Evolutionary conservation across 2,888 invertebrate genomes (phyloP).

Genomic region (Molanna angustata): DNA sequence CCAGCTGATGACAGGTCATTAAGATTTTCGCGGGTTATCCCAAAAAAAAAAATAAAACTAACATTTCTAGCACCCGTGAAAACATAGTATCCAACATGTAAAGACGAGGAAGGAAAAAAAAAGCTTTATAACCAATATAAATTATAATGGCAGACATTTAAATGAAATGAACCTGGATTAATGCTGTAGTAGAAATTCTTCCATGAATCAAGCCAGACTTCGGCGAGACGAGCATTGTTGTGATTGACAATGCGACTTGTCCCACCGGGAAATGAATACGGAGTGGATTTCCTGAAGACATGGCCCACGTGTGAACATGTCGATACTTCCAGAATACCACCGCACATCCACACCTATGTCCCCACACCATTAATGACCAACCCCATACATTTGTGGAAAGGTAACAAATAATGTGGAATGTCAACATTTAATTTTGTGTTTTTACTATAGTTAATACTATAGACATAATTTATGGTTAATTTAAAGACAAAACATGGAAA

Average conservation of each 20-base stretch:
- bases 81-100: no score
- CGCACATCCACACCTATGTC: conserved; percentile 94
- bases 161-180: conserved; percentile 77
- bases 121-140: no score
- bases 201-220: conserved; percentile 99
- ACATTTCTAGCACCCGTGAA: no score
- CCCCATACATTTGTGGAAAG: not conserved
- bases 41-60: no score
- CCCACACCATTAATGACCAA: conserved; percentile 7
- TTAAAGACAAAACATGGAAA: no score
- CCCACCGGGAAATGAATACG: conserved; percentile 98
- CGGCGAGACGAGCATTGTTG: conserved; percentile 97
- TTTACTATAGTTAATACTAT: no score
- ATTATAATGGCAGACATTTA: conserved; percentile 8
- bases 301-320: conserved; percentile 95
- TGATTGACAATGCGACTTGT: conserved; percentile 96
- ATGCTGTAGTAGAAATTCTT: conserved; percentile 98
- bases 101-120: no score
- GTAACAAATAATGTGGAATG: no score
- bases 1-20: no score
- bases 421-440: no score
- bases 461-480: no score
- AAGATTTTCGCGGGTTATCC: no score
- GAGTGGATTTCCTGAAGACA: conserved; percentile 96
- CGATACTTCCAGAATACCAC: conserved; percentile 88